Percentiles rank a stretch among this genome's conserved stretches.
phyloP scores from a whole-genome alignment of 2,113 vertebrate genomes.

The Tricholaema leucomelas region DNA sequence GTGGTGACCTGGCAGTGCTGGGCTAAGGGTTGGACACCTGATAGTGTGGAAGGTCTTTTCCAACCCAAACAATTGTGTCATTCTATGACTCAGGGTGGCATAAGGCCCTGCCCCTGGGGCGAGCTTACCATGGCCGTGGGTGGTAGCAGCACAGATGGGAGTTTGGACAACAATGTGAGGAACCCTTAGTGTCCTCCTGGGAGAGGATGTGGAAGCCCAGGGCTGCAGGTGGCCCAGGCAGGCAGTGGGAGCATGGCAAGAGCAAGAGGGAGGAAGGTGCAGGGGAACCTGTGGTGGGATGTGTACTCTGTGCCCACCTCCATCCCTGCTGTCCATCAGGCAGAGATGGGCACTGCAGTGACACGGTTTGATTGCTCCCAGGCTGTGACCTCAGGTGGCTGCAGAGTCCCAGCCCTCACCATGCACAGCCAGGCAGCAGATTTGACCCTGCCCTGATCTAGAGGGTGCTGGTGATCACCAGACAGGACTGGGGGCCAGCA shows the following conservation, averaged over 20 bases:
- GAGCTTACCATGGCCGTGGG: not conserved
- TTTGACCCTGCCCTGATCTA: not conserved
- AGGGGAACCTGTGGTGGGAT: not conserved
- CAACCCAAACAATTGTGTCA: no score
- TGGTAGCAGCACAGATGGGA: not conserved
- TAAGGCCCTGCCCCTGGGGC: fast-evolving
- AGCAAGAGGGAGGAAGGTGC: not conserved
- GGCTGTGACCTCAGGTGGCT: not conserved
- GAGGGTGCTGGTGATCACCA: not conserved
- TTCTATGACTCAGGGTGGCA: not conserved
- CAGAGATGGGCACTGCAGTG: not conserved
- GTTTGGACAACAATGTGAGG: not conserved
- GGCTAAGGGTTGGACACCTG: no score
- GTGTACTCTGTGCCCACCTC: not conserved
- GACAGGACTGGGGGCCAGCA: not conserved
- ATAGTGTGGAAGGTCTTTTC: no score
- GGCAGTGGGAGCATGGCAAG: not conserved
- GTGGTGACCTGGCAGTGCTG: no score
- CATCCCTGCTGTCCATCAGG: not conserved
- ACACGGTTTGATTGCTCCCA: not conserved
- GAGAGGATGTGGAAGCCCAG: not conserved
- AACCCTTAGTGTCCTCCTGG: not conserved
- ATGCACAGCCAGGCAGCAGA: not conserved
- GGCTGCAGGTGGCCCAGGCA: not conserved
- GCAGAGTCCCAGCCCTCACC: not conserved